Conservation (phyloP, 2,888 invertebrate genomes). For the Caenorhabditis sulstoni region DNA sequence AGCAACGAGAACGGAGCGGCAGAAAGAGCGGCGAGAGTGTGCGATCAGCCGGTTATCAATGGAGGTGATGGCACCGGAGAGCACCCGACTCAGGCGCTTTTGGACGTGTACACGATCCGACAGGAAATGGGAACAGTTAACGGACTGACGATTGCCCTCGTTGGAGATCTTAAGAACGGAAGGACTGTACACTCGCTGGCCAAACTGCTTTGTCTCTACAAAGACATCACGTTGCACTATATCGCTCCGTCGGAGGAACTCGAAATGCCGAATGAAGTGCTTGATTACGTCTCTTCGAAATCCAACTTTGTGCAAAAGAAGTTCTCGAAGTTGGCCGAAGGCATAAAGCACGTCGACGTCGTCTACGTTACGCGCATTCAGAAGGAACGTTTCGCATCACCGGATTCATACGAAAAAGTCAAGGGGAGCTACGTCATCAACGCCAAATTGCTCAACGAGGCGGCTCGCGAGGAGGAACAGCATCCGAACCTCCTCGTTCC, state of each 20-base stretch:
- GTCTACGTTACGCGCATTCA: conserved; percentile 99
- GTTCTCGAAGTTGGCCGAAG: conserved; percentile 86
- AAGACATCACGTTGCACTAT: conserved; percentile 89
- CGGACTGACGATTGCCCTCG: conserved; percentile 96
- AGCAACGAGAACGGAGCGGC: conserved; percentile 95
- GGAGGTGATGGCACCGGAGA: conserved; percentile 98
- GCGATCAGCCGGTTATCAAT: conserved; percentile 86
- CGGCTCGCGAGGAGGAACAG: conserved; percentile 52
- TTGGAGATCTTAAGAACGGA: conserved; percentile 97
- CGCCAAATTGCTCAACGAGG: conserved; percentile 92
- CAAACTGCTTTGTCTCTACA: conserved; percentile 92
- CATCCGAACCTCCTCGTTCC: conserved; percentile 55
- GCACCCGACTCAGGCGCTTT: conserved; percentile 92
- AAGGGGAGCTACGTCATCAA: conserved; percentile 91
- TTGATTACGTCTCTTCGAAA: conserved; percentile 87
- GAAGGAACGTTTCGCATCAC: conserved; percentile 83
- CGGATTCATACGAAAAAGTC: conserved; percentile 55
- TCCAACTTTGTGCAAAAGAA: conserved; percentile 85
- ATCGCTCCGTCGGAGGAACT: conserved; percentile 89
- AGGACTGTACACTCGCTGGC: conserved; percentile 98
- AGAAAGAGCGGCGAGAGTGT: conserved; percentile 80
- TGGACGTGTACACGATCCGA: conserved; percentile 97
- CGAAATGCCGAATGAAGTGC: conserved; percentile 92
- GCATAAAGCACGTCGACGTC: conserved; percentile 94
- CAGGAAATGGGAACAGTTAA: conserved; percentile 99